Percentiles rank a stretch among this genome's conserved stretches.
phyloP scores from a whole-genome alignment of 2,888 invertebrate species.

The Mechanitis messenoides region DNA sequence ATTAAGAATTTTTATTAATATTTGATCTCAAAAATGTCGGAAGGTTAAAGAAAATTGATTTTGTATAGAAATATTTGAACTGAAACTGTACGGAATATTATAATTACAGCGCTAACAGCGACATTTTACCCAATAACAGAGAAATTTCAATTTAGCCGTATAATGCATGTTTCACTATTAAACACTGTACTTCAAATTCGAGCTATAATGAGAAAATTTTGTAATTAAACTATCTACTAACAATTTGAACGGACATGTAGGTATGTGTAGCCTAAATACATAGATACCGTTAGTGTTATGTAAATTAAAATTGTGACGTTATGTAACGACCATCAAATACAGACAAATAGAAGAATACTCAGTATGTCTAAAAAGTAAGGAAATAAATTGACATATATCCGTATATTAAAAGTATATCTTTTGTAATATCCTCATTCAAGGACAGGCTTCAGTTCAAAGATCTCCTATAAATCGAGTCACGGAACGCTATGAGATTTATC shows the following conservation, averaged over 20 bases:
- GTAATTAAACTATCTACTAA: not conserved
- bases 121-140: not conserved
- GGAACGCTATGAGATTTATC: constrained; percentile 23
- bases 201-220: not conserved
- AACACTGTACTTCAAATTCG: not conserved
- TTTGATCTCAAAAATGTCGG: not conserved
- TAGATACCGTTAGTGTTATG: no score
- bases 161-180: not conserved
- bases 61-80: constrained; percentile 12
- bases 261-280: no score
- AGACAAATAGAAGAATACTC: no score
- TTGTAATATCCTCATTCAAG: not conserved
- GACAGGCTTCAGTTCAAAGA: constrained; percentile 15
- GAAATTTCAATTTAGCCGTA: not conserved
- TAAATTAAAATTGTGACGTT: no score
- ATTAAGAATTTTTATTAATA: constrained; percentile 17
- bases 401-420: not conserved
- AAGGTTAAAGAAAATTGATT: constrained; percentile 17
- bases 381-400: not conserved
- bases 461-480: constrained; percentile 20
- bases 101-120: not conserved
- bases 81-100: not conserved
- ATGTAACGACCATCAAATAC: no score
- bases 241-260: no score
- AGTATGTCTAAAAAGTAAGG: not conserved